Percentiles rank a stretch among this genome's conserved stretches.
These are phyloP conservation scores for Dendrocopos noguchii DNA, from an alignment of 2,113 vertebrate species.

Conservation along the genomic window DNA sequence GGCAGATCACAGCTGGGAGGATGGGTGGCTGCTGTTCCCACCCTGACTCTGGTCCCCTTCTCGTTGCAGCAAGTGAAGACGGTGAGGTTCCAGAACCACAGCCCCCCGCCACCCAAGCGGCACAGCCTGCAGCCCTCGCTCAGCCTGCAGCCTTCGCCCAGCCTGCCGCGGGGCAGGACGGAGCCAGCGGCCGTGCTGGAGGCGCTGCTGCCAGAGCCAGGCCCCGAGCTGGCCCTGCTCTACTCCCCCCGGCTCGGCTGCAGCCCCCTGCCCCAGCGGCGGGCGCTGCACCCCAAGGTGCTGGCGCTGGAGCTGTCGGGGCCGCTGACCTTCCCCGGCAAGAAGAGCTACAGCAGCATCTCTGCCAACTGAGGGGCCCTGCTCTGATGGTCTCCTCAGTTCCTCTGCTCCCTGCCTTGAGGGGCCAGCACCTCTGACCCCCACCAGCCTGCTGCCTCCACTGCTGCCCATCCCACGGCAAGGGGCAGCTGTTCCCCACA, in stretches of 20 bases:
- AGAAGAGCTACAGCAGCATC: constrained; percentile 80
- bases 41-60: neutral
- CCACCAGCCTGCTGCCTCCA: neutral
- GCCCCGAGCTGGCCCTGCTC: constrained; percentile 74
- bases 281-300: constrained; percentile 76
- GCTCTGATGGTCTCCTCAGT: neutral
- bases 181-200: constrained; percentile 54
- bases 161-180: neutral
- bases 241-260: constrained; percentile 77
- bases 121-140: constrained; percentile 73
- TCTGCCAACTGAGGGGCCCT: constrained; percentile 73
- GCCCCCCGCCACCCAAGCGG: constrained; percentile 77
- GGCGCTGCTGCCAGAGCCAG: constrained; percentile 70
- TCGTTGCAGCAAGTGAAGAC: constrained; percentile 88
- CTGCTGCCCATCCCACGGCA: accelerated
- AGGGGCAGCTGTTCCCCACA: neutral
- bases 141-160: constrained; percentile 74
- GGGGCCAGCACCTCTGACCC: neutral
- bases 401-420: neutral
- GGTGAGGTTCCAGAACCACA: constrained; percentile 89
- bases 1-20: neutral
- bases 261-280: constrained; percentile 81
- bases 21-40: neutral
- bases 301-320: constrained; percentile 60
- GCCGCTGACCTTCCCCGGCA: constrained; percentile 68